Evolutionary conservation across 2,888 invertebrate species (phyloP), one percentile per base, ranked within the genome.

Genomic region (Meganola albula): DNA sequence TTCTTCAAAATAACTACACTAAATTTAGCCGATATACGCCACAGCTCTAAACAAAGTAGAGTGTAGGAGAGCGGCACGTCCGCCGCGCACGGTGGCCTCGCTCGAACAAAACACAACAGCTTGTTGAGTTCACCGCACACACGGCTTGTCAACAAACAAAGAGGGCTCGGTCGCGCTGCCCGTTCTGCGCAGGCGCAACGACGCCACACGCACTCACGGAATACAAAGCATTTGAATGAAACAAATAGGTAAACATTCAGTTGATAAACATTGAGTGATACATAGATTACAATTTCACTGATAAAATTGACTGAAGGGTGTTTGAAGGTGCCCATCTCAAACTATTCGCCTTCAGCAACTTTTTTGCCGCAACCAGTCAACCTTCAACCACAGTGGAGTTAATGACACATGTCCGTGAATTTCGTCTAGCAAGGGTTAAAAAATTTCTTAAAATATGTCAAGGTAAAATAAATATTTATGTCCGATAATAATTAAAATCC

Each of bases 61-160:
- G 40, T 39, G 37, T 37, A 28, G 28, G 34, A 46, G 45, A 43
- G 42, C 44, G 40, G 48, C 52, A 67, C 75, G 71, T 53, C 63
- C 57, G 64, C 23, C 59, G 47, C 63, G 65, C 59, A 53, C 65
- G 58, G 57, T 66, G 65, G 63, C 66, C 48, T 54, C 55, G 58
- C 71, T 68, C 68, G 67, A 69, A 70, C 63, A 59, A 58, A 58
- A 57, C 63, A 59, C 58, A 58, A 57, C 58, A 52, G 65, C 57
- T 63, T 63, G 65, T 62, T 60, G 63, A 61, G 63, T 58, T 60
- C 60, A 56, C n/a, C 28, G 45, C 31, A 45, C 48, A 57, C 53
- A 56, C 58, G 51, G 82, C 82, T 83, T 83, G 83, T 83, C 83
- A 83, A 83, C 83, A 83, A 83, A 83, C 83, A 83, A 80, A 83